Conservation (phyloP, 2,113 vertebrate genomes). For the Proterorhinus semilunaris region DNA sequence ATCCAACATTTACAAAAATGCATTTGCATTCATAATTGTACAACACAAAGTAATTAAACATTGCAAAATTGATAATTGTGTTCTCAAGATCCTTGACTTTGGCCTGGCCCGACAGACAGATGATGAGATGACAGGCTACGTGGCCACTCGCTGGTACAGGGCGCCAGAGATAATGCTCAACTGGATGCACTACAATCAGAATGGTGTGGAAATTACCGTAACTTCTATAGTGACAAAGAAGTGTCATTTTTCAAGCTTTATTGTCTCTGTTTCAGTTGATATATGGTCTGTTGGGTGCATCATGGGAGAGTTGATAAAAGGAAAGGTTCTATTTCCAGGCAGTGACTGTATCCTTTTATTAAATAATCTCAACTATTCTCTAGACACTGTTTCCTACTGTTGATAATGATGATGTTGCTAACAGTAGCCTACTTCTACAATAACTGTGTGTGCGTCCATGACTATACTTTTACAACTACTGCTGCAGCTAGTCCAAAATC, state of each 20-base stretch:
- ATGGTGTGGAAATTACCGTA: constrained; percentile 73
- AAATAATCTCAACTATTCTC: not conserved
- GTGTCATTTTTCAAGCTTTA: not conserved
- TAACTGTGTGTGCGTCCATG: not conserved
- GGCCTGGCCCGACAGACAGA: constrained; percentile 94
- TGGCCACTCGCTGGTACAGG: constrained; percentile 96
- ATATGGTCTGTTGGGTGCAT: constrained; percentile 99
- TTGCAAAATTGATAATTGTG: not conserved
- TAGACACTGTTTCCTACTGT: not conserved
- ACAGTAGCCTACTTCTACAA: not conserved
- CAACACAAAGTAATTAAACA: not conserved
- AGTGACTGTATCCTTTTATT: constrained; percentile 95
- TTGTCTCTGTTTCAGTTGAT: constrained; percentile 83
- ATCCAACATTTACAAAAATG: not conserved
- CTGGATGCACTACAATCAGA: constrained; percentile 99
- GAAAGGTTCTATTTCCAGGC: constrained; percentile 95
- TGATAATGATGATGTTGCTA: not conserved
- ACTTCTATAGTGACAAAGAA: not conserved
- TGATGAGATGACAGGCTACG: constrained; percentile 97
- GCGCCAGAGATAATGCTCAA: constrained; percentile 98
- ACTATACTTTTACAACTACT: not conserved
- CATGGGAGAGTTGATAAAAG: constrained; percentile 96
- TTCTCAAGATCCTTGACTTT: constrained; percentile 91
- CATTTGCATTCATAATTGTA: not conserved
- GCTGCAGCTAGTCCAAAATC: not conserved